Conservation (phyloP, 2,113 vertebrate genomes). For the Parotia lawesii region DNA sequence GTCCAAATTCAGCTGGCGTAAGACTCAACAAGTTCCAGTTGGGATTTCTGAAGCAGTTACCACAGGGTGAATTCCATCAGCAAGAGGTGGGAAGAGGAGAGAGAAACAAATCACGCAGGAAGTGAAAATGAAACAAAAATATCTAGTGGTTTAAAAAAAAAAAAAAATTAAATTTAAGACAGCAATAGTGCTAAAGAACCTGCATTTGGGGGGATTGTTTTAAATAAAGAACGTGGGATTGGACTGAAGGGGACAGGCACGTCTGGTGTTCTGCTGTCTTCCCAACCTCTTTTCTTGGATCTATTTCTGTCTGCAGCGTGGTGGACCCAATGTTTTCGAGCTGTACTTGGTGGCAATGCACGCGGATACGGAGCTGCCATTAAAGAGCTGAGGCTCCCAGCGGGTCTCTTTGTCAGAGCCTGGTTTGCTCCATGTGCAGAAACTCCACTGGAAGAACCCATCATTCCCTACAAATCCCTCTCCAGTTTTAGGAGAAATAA, state of each 20-base stretch:
- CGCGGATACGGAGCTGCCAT: accelerated
- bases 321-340: background rate
- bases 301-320: background rate
- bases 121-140: background rate
- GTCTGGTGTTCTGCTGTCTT: background rate
- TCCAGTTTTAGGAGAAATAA: background rate
- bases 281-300: conserved; percentile 15
- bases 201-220: background rate
- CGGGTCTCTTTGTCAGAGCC: conserved; percentile 18
- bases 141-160: conserved; percentile 71
- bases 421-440: conserved; percentile 11
- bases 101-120: background rate
- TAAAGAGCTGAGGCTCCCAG: background rate
- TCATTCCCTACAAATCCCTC: background rate
- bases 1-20: background rate
- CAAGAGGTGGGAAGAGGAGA: conserved; percentile 16
- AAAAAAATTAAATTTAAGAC: background rate
- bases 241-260: background rate
- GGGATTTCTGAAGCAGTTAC: conserved; percentile 28
- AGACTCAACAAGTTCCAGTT: background rate
- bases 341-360: background rate
- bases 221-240: background rate
- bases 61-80: conserved; percentile 28
- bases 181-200: conserved; percentile 39
- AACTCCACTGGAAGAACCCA: conserved; percentile 8